Evolutionary conservation across 2,888 invertebrate species (phyloP).

Genomic region (Ashinkailepas kermadecensis): DNA sequence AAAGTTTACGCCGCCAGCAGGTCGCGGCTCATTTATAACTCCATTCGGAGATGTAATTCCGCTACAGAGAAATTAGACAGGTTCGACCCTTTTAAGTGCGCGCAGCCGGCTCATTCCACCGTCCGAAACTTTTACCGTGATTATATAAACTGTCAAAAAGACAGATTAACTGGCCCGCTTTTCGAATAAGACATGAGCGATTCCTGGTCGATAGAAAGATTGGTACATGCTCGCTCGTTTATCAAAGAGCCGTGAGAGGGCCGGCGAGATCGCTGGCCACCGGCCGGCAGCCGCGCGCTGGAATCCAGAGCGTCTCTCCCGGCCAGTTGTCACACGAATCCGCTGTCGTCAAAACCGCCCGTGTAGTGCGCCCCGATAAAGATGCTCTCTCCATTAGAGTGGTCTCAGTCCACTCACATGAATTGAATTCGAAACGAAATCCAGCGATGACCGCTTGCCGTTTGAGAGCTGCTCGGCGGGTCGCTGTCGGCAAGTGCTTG

Average conservation of each 20-base stretch:
- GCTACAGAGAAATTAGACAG: slow-evolving; percentile 19
- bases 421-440: no score
- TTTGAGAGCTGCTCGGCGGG: no score
- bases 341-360: no score
- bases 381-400: no score
- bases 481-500: no score
- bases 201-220: slow-evolving; percentile 18
- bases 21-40: slow-evolving; percentile 4
- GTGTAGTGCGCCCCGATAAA: no score
- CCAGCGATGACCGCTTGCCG: no score
- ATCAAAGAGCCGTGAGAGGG: neutral
- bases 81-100: slow-evolving; percentile 16
- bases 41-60: slow-evolving; percentile 14
- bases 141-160: slow-evolving; percentile 20
- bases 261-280: neutral
- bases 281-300: neutral
- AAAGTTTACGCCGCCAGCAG: neutral
- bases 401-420: no score
- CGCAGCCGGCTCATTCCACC: neutral
- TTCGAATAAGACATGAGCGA: slow-evolving; percentile 23
- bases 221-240: slow-evolving; percentile 19
- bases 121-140: neutral
- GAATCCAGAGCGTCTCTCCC: neutral
- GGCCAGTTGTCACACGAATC: neutral
- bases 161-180: neutral